Evolutionary conservation across 1,140 invertebrate species (phyloP).

Genomic region (Zaprionus tsacasi): DNA sequence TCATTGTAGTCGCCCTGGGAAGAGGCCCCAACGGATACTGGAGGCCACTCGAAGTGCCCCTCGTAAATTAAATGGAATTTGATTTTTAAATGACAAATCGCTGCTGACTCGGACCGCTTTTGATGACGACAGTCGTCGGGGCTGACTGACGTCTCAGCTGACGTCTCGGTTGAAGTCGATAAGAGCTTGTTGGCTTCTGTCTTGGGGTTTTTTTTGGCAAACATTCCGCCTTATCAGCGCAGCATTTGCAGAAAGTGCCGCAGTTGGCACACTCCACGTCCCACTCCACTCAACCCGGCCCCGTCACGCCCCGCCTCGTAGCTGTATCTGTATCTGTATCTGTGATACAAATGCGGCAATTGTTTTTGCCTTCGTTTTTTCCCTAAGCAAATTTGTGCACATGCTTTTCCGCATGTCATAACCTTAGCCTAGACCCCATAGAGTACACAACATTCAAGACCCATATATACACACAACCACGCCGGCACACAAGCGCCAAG

Average conservation of each 20-base stretch:
- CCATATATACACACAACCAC: not conserved
- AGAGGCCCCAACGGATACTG: constrained; percentile 22
- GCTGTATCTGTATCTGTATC: constrained; percentile 15
- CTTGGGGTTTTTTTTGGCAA: constrained; percentile 40
- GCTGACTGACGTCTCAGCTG: constrained; percentile 23
- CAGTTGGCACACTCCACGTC: constrained; percentile 30
- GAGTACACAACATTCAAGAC: constrained; percentile 30
- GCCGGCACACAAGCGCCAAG: constrained; percentile 5
- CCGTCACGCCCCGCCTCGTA: not conserved
- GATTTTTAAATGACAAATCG: constrained; percentile 53
- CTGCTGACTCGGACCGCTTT: constrained; percentile 14
- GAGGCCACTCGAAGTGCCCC: constrained; percentile 38
- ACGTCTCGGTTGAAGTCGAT: constrained; percentile 43
- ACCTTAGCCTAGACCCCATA: constrained; percentile 76
- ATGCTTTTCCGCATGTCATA: constrained; percentile 68
- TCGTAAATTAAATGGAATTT: constrained; percentile 69
- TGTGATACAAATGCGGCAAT: constrained; percentile 73
- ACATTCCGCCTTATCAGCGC: constrained; percentile 63
- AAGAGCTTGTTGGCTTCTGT: constrained; percentile 33
- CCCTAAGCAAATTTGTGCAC: constrained; percentile 54
- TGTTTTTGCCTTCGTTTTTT: constrained; percentile 33
- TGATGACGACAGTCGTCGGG: constrained; percentile 24
- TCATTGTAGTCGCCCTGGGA: constrained; percentile 34
- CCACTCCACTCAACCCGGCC: not conserved
- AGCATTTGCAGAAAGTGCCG: constrained; percentile 61